Percentiles rank a stretch among this genome's conserved stretches.
Conservation (phyloP, 2,888 invertebrate genomes). For the Brachycybe producta region DNA sequence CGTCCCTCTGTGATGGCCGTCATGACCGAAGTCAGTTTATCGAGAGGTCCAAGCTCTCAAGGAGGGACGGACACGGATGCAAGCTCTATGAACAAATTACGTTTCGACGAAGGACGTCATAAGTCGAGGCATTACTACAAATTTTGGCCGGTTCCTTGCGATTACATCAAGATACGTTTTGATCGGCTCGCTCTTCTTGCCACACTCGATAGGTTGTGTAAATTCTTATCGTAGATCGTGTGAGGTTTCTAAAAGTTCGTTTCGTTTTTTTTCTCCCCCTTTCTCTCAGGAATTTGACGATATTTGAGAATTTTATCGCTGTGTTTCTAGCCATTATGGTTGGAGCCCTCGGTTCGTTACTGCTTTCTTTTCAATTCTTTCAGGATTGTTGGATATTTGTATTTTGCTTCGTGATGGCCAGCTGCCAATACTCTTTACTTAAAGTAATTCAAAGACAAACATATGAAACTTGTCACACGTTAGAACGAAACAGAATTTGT, state of each 20-base stretch:
- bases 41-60: constrained; percentile 23
- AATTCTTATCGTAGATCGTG: neutral
- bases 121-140: constrained; percentile 53
- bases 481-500: too few relatives aligned
- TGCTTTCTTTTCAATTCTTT: constrained; percentile 73
- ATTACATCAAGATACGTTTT: constrained; percentile 67
- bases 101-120: constrained; percentile 26
- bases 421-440: constrained; percentile 89
- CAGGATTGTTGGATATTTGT: constrained; percentile 83
- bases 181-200: constrained; percentile 85
- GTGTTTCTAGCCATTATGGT: constrained; percentile 72
- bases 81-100: constrained; percentile 19
- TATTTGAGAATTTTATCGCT: constrained; percentile 66
- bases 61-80: constrained; percentile 27
- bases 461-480: too few relatives aligned
- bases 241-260: neutral
- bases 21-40: constrained; percentile 19
- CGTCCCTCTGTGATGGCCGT: too few relatives aligned
- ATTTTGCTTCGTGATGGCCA: constrained; percentile 95
- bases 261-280: constrained; percentile 13
- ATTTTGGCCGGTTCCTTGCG: constrained; percentile 50
- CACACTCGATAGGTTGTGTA: constrained; percentile 56
- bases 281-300: constrained; percentile 55
- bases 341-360: constrained; percentile 66
- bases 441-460: too few relatives aligned